Evolutionary conservation across 2,113 vertebrate species (phyloP).

Genomic region (Chroicocephalus ridibundus): DNA sequence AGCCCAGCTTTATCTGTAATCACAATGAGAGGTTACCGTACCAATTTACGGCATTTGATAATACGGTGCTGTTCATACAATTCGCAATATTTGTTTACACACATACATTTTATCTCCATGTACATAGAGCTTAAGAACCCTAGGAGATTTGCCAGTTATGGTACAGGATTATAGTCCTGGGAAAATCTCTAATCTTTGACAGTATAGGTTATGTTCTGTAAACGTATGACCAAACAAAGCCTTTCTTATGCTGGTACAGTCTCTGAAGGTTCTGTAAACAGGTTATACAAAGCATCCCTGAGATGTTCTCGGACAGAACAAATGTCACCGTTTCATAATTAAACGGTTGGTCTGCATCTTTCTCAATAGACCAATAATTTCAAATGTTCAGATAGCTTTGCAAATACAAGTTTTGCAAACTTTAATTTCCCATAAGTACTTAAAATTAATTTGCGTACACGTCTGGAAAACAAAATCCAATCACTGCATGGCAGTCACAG

Average conservation of each 20-base stretch:
- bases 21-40: not conserved
- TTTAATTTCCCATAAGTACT: not conserved
- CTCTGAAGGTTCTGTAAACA: not conserved
- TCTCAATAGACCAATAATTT: not conserved
- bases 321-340: not conserved
- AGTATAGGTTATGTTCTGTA: not conserved
- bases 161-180: not conserved
- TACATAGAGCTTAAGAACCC: not conserved
- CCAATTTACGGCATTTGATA: not conserved
- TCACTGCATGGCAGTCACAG: not conserved
- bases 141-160: not conserved
- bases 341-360: not conserved
- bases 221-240: not conserved
- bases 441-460: constrained; percentile 7
- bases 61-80: not conserved
- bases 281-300: not conserved
- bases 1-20: not conserved
- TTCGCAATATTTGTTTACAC: not conserved
- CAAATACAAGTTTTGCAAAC: not conserved
- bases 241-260: not conserved
- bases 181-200: not conserved
- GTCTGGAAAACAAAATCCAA: constrained; percentile 11
- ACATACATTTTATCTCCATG: not conserved
- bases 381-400: not conserved
- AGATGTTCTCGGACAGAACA: not conserved